Percentiles rank a stretch among this genome's conserved stretches.
Conservation (phyloP, 2,113 vertebrate species). For the Theristicus caerulescens region DNA sequence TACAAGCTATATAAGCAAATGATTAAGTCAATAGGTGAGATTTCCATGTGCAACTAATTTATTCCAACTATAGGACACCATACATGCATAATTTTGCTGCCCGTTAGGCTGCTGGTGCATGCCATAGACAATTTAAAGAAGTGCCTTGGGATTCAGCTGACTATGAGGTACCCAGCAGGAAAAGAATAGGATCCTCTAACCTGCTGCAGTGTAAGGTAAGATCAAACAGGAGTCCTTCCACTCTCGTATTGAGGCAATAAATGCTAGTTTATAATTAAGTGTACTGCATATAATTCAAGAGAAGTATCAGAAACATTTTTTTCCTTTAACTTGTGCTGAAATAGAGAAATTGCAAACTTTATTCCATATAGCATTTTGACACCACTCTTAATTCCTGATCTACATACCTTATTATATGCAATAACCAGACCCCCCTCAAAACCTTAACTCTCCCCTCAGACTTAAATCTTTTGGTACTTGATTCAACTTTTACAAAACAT, state of each 20-base stretch:
- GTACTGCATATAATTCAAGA: neutral
- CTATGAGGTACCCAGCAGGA: neutral
- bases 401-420: neutral
- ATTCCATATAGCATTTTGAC: neutral
- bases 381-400: neutral
- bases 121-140: neutral
- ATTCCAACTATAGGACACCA: neutral
- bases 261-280: neutral
- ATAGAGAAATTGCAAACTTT: neutral
- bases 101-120: neutral
- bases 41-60: neutral
- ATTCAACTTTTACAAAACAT: neutral
- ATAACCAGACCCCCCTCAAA: neutral
- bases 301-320: neutral
- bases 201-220: fast-evolving
- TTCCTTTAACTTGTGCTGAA: neutral
- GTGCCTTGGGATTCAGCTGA: neutral
- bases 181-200: neutral
- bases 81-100: neutral
- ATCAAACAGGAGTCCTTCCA: neutral
- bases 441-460: neutral
- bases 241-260: neutral
- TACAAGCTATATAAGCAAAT: neutral
- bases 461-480: neutral
- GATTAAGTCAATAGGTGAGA: neutral